Conservation (phyloP, 2,113 vertebrate species). For the Puffinus mauretanicus region DNA sequence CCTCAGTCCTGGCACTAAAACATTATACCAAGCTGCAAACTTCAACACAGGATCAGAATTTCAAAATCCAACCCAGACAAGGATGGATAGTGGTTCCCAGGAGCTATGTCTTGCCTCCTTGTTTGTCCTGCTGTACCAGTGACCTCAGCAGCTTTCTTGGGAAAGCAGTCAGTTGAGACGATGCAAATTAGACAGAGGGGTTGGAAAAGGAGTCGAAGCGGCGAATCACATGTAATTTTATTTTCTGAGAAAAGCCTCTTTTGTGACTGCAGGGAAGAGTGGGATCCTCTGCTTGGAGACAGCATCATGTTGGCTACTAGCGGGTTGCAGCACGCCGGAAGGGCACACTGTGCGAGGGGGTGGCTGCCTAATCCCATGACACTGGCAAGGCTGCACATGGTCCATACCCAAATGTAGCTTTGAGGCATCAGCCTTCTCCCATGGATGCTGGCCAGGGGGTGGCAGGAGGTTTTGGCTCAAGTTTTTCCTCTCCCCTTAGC, state of each 20-base stretch:
- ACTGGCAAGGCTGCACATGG: accelerated
- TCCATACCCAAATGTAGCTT: neutral
- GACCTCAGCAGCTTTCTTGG: neutral
- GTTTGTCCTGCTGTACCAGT: neutral
- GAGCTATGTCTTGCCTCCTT: neutral
- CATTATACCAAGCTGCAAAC: neutral
- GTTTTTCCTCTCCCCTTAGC: neutral
- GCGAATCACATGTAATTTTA: neutral
- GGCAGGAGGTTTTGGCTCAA: neutral
- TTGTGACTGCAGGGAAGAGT: neutral
- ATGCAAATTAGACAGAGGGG: neutral
- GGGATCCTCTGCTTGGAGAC: conserved; percentile 7
- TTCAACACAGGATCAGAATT: neutral
- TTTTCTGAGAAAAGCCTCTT: conserved; percentile 44
- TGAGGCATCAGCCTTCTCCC: neutral
- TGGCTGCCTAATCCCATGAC: neutral
- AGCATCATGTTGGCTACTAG: neutral
- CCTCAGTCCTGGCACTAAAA: neutral
- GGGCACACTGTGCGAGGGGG: too few relatives aligned
- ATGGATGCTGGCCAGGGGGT: neutral
- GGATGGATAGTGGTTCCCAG: neutral
- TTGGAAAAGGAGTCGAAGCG: neutral
- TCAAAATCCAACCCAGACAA: neutral
- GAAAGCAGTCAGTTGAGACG: neutral
- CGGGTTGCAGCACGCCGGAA: neutral